Base-by-base conservation (phyloP, 2,113 vertebrate genomes). In the Gambusia holbrooki region DNA sequence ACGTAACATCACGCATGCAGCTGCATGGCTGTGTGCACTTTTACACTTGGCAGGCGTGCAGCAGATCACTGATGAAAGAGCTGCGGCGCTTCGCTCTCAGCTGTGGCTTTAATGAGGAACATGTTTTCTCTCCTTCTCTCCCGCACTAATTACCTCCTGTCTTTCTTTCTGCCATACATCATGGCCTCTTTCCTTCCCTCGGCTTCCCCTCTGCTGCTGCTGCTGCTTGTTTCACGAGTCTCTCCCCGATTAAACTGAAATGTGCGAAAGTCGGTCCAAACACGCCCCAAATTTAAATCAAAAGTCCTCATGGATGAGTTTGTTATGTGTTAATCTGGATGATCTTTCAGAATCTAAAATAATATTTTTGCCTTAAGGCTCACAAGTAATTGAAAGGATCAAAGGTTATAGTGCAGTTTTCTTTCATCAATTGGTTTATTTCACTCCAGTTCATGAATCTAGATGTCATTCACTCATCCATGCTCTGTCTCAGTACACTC, bases 1-100 rank as follows among this genome's bases (percentile, higher is more conserved):
- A 68, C 32, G 40, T 66, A 76, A 84, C 79, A 68, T 65, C 83
- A 88, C 73, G 73, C 76, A 79, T 76, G 83, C 73, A 88, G 75
- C 77, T 83, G 75, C 86, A 85, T 62, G 78, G 40, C 70, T 63
- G 45, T 54, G 61, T 63, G 51, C 68, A 74, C 37, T 37, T 70
- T 35, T 61, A 67, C 80, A 84, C 82, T 29, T 0, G 32, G n/a
- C 33, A 54, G 30, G 28, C 48, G 28, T 58, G 29, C 66, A 35
- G 45, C 19, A 45, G 71, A 51, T 30, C 60, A n/a, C 0, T 48
- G 77, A 73, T 79, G 81, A 84, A 71, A 79, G 62, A 80, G 73
- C 35, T 58, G 28, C 9, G 0, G n/a, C 61, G 67, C 79, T 65
- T 77, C 81, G 81, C 73, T 83, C 68, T 83, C 67, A 77, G 66